Conservation (phyloP, 92 coral and sea anemone species). For the Siderastrea siderea region DNA sequence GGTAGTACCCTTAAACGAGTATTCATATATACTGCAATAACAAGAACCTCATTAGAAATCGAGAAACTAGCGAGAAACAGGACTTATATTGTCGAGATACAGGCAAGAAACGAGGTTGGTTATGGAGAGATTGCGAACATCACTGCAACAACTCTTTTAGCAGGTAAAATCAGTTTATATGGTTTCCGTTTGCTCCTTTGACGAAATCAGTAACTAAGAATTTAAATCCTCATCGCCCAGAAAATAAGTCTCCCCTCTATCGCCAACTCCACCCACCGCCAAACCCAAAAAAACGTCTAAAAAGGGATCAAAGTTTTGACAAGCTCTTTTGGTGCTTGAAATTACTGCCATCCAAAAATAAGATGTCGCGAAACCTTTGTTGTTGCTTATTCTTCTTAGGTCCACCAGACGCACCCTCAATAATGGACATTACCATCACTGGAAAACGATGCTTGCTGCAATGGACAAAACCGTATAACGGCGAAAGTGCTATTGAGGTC, state of each 20-base stretch:
- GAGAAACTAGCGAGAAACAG: constrained; percentile 13
- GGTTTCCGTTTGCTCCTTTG: not conserved
- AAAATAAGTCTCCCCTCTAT: too few relatives aligned
- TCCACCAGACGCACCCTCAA: constrained; percentile 33
- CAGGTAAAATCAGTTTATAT: constrained; percentile 2
- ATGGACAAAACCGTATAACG: constrained; percentile 26
- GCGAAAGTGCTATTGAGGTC: constrained; percentile 19
- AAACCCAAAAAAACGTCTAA: too few relatives aligned
- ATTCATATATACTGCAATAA: not conserved
- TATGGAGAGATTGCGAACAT: constrained; percentile 9
- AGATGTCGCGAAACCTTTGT: not conserved
- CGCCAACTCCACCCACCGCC: too few relatives aligned
- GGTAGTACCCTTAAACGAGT: not conserved
- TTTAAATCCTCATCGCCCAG: too few relatives aligned
- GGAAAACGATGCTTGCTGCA: constrained; percentile 26
- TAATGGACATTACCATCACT: constrained; percentile 18
- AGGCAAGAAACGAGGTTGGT: constrained; percentile 39
- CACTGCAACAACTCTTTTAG: constrained; percentile 13
- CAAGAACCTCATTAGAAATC: not conserved
- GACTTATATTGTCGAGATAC: constrained; percentile 8
- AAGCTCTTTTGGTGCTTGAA: too few relatives aligned
- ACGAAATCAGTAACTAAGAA: too few relatives aligned
- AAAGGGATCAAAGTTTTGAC: too few relatives aligned
- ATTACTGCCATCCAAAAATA: too few relatives aligned
- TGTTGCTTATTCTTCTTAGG: not conserved